Base-by-base conservation (phyloP, 2,797 vertebrate species). In the Tadarida brasiliensis region DNA sequence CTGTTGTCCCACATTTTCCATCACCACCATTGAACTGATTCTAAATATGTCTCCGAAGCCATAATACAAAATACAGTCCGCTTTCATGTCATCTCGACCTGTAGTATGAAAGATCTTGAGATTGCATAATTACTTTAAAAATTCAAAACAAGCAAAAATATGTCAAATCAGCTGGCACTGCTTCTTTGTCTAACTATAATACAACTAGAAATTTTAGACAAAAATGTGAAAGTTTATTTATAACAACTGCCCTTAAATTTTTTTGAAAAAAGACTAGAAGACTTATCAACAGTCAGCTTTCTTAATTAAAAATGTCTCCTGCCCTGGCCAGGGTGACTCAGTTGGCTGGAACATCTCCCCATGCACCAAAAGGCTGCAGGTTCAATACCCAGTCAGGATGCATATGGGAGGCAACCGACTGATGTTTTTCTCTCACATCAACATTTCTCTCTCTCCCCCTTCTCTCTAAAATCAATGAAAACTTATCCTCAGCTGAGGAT, bases 1-100 rank as follows among this genome's bases (percentile, higher is more conserved):
- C 98, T 99, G 98, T 96, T 99, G 99, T 17, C 99, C 99, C 0
- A 99, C 99, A 3, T 99, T 99, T 98, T 99, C 99, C 99, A 99
- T 99, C 91, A 99, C 99, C 71, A 99, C 99, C 99, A 99, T 99
- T 54, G 99, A 98, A 97, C 99, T 99, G 97, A 99, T 98, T 97
- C 99, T 98, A 98, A 99, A 99, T 98, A 99, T 99, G 91, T 99
- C 99, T 30, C 99, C 97, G 94, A 99, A 99, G 35, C 99, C 99
- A 0, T 98, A 99, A 98, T 99, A 99, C 82, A 99, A 98, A 86
- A 99, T 98, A 94, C 99, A 99, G 96, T 99, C 99, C 11, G 99
- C 99, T 67, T 98, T 99, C 61, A 71, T 77, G 97, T 99, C 99
- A 82, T 99, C 99, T 96, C 99, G 98, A 84, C 99, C 99, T 99